Evolutionary conservation across 2,888 invertebrate species (phyloP), one percentile per base, ranked within the genome.

Genomic region (Scaeva pyrastri): DNA sequence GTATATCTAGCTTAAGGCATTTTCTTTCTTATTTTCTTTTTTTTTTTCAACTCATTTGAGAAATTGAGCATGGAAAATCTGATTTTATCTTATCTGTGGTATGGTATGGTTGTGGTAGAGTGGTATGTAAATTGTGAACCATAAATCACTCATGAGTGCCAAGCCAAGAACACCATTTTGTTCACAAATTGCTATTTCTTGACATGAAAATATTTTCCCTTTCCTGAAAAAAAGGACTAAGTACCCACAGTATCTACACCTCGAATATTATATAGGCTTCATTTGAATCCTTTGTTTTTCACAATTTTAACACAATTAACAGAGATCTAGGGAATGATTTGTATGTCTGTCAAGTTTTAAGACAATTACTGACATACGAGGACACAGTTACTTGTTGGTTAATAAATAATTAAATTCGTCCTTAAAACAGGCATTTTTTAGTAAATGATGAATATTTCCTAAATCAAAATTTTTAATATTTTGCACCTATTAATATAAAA

Each of bases 51-150:
- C 36, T n/a, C 55, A n/a, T 36, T 7, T 12, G 7, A 68, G 7
- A 68, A 70, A 48, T 45, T 60, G 45, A 23, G 68, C 23, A 62
- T 58, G n/a, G 50, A 60, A 64, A 79, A 39, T 62, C 56, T 26
- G 62, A 60, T 75, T 66, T 84, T 75, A 80, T 80, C 75, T 84
- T 75, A 84, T 84, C 84, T 75, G 56, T 23, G 48, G 43, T 56
- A 31, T 31, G 31, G 31, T 31, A 31, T 31, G 31, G 31, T 31
- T 5, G 31, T 5, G 6, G 31, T 8, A 31, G 31, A 62, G 78
- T 50, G 48, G 43, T 36, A 41, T 66, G 52, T 58, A 71, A 71
- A 48, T 60, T 60, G 64, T 64, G 58, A 50, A 50, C 45, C 19
- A 84, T 84, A 75, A 80, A 80, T 84, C 80, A 84, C 75, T 79